Conservation (phyloP, 2,113 vertebrate genomes). For the Boulengeromyrus knoepffleri region DNA sequence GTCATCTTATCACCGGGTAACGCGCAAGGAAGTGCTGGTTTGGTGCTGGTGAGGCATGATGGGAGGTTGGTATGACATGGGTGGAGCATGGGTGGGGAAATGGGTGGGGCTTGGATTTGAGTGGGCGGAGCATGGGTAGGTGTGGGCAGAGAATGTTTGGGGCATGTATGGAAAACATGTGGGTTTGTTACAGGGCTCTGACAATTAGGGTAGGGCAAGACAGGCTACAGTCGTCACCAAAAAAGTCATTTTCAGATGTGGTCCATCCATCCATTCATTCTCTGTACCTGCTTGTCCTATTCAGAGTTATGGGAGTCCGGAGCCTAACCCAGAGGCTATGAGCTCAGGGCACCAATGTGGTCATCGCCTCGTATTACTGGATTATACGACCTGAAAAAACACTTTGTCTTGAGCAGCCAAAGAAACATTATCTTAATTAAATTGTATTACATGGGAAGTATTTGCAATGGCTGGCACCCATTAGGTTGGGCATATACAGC, state of each 20-base stretch:
- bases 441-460: neutral
- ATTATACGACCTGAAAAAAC: neutral
- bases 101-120: neutral
- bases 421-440: neutral
- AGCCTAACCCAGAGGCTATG: neutral
- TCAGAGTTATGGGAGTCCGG: neutral
- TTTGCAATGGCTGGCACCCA: neutral
- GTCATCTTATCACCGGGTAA: neutral
- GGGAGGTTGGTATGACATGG: neutral
- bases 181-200: neutral
- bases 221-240: neutral
- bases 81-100: neutral
- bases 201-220: neutral
- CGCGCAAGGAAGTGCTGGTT: neutral
- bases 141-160: neutral
- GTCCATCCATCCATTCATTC: neutral
- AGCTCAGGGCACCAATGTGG: neutral
- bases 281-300: neutral
- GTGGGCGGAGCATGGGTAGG: neutral
- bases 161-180: neutral
- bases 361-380: neutral
- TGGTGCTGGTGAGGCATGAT: neutral
- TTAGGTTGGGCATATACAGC: neutral
- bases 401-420: neutral
- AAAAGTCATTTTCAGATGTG: neutral